Evolutionary conservation across 30 jellyfish, hydroid and myxozoan species (phyloP).

Genomic region (Sanderia malayensis): DNA sequence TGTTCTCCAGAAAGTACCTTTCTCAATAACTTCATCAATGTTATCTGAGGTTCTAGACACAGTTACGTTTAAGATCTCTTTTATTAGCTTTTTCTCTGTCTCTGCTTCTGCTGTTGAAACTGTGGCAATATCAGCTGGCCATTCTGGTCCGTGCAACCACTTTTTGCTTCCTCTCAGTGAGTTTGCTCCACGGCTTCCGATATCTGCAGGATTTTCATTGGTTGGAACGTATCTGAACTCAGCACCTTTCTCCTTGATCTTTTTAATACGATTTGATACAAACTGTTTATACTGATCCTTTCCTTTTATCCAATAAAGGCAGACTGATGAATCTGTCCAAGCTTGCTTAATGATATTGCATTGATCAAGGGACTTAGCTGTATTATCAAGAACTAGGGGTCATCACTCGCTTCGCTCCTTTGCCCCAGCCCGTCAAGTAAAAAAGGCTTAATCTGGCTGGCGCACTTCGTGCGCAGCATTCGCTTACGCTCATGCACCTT

Average conservation of each 20-base stretch:
- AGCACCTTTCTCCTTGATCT: constrained; percentile 1
- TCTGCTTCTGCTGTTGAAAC: not conserved
- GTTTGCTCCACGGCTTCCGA: not conserved
- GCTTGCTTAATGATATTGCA: not conserved
- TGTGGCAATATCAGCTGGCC: not conserved
- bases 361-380: too few relatives aligned
- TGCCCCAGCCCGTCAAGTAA: too few relatives aligned
- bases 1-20: not conserved
- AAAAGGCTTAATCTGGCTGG: too few relatives aligned
- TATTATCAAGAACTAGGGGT: too few relatives aligned
- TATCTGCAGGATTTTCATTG: constrained; percentile 25
- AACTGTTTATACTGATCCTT: not conserved
- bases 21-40: not conserved
- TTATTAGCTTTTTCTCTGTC: not conserved
- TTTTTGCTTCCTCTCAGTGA: not conserved
- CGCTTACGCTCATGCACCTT: too few relatives aligned
- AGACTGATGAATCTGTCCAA: constrained; percentile 25
- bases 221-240: constrained; percentile 19
- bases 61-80: not conserved
- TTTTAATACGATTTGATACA: constrained; percentile 12
- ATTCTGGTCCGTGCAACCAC: not conserved
- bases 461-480: too few relatives aligned
- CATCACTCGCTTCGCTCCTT: too few relatives aligned
- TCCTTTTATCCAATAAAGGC: constrained; percentile 16
- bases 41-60: not conserved